Base-by-base conservation (phyloP, 2,888 invertebrate genomes). In the Drosophila nigricruria region DNA sequence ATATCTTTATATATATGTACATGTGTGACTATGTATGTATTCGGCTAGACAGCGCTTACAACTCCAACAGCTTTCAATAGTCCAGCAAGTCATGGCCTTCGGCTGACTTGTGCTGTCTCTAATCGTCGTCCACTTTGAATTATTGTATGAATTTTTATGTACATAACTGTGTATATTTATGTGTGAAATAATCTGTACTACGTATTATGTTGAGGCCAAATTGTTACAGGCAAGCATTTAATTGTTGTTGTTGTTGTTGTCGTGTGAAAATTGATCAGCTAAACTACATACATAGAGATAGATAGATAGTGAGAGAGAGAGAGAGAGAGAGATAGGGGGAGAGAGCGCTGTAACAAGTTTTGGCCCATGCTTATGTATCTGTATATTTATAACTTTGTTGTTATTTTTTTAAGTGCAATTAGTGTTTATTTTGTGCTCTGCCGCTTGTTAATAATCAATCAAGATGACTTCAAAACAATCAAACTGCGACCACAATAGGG, bases 331-430 rank as follows among this genome's bases (percentile, higher is more conserved):
- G 54, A 25, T n/a, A n/a, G n/a, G n/a, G 20, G 3, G 9, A 14
- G 14, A 25, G 34, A 36, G 18, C 18, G 23, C 14, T 47, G 40
- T 36, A 40, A 25, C 38, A 64, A 5, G 16, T 30, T 30, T 57
- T 52, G 59, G 47, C 27, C 52, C 49, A 25, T 45, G 57, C 73
- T 78, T 73, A 56, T 63, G 49, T 40, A 32, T 57, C n/a, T 57
- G 10, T 70, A 38, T 60, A 60, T 60, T 49, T 59, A 40, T 14
- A 18, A 36, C 43, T 78, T 87, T 82, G 88, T 82, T 89, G 88
- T 84, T 82, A 88, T 82, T 68, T 82, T 87, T 82, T 88, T 87
- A 82, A 89, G 85, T 67, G 52, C 50, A 82, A 62, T 60, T 80
- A 76, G 82, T 60, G 58, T 80, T 71, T 81, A 72, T 60, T 83